Evolutionary conservation across 2,797 vertebrate genomes (phyloP), one percentile per base, ranked within the genome.

Genomic region (Natrix natrix): DNA sequence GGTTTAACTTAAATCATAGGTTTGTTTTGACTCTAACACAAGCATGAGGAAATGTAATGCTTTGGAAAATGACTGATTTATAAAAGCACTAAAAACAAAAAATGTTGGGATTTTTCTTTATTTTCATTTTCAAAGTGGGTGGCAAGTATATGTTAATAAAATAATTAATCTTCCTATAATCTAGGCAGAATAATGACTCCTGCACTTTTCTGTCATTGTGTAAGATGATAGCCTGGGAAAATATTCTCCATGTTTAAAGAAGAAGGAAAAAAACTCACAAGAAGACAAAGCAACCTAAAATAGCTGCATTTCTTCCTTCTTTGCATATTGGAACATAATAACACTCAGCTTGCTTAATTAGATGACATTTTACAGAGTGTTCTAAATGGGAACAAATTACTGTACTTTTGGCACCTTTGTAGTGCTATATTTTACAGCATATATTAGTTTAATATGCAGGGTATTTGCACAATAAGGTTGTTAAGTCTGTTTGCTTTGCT

Each of bases 401-500:
- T 60, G 11, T 43, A 28, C 86, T 91, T 26, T 74, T 91, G 89
- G 69, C 66, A 93, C 90, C 87, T 69, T 83, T 28, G 26, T 86
- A 57, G 7, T n/a, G 13, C 52, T 59, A 74, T 61, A 83, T 88
- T 93, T 89, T 89, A 89, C 16, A 89, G 69, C 3, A 48, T 12
- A 28, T 74, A 91, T 88, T 93, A 89, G 90, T 89, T 91, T 91
- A 86, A 93, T 93, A 63, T 66, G 69, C 90, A 63, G 87, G 37
- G 32, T 89, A 91, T 91, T 48, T 93, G 94, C 93, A 59, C 92
- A 93, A 89, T 59, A 93, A 86, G 16, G 5, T 90, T 28, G 14
- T 16, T 83, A 59, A 74, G 54, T 95, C 94, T 88, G 37, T 94
- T 96, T 95, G 86, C 28, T 16, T 66, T 91, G 57, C 95, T 96